Conservation (phyloP, 2,888 invertebrate genomes). For the Lepidonotus clava region DNA sequence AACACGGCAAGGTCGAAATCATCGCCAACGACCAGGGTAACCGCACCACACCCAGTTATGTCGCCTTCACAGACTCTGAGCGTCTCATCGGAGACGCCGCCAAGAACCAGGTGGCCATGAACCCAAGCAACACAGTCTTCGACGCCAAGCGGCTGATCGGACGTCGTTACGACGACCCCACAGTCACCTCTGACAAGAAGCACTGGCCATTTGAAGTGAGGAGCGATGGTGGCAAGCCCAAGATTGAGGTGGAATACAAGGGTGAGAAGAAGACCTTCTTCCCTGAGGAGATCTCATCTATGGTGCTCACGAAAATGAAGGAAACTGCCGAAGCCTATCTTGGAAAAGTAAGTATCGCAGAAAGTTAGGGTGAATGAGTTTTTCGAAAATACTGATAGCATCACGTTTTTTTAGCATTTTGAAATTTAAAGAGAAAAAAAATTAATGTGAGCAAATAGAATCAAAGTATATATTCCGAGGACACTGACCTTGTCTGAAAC, state of each 20-base stretch:
- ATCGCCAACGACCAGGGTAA: constrained; percentile 83
- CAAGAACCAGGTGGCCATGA: constrained; percentile 83
- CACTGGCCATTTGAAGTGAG: constrained; percentile 87
- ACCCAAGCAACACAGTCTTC: constrained; percentile 87
- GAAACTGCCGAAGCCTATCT: constrained; percentile 82
- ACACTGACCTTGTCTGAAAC: no score
- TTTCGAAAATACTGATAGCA: not conserved
- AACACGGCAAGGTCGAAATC: constrained; percentile 80
- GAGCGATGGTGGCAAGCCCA: constrained; percentile 76
- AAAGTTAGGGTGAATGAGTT: not conserved
- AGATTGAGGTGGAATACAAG: constrained; percentile 85
- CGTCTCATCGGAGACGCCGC: constrained; percentile 81
- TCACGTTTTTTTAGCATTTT: not conserved
- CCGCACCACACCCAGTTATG: constrained; percentile 86
- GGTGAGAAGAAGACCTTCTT: constrained; percentile 93
- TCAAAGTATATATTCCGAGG: not conserved
- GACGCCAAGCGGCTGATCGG: constrained; percentile 87
- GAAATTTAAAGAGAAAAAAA: not conserved
- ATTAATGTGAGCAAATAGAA: not conserved
- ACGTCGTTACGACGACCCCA: constrained; percentile 88
- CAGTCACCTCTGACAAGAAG: constrained; percentile 89
- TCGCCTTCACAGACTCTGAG: constrained; percentile 84
- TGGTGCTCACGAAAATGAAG: constrained; percentile 96
- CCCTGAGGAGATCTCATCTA: constrained; percentile 95
- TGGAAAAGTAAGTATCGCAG: constrained; percentile 81